Evolutionary conservation across 2,888 invertebrate genomes (phyloP).

Genomic region (Nomada lathburiana): DNA sequence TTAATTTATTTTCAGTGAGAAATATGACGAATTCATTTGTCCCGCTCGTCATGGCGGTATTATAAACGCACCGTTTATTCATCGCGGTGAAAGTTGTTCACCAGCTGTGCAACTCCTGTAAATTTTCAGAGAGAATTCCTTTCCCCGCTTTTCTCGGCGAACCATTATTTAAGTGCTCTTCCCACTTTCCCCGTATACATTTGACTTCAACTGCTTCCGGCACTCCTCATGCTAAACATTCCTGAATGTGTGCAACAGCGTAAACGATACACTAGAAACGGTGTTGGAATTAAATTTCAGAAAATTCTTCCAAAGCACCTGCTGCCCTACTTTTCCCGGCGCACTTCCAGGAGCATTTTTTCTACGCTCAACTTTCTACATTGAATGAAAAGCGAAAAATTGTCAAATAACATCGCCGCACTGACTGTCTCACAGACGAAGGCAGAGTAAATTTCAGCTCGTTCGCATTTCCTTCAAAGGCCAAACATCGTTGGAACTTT

Average conservation of each 20-base stretch:
- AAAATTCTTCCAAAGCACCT: background rate
- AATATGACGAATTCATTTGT: background rate
- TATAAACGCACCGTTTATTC: background rate
- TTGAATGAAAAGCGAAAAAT: background rate
- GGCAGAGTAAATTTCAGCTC: background rate
- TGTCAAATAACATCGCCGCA: background rate
- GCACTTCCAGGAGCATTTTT: background rate
- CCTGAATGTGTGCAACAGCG: slow-evolving; percentile 35
- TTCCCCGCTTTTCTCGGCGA: slow-evolving; percentile 33
- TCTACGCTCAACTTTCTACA: background rate
- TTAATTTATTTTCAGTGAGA: too few species aligned
- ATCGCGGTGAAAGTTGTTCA: slow-evolving; percentile 37
- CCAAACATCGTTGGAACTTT: slow-evolving; percentile 35
- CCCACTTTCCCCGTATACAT: slow-evolving; percentile 30
- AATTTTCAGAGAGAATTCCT: slow-evolving; percentile 43
- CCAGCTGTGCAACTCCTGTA: slow-evolving; percentile 15
- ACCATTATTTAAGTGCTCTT: slow-evolving; percentile 50
- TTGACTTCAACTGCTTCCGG: slow-evolving; percentile 35
- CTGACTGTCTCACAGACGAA: background rate
- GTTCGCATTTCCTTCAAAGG: slow-evolving; percentile 37
- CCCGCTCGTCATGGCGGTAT: background rate
- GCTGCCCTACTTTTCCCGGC: too few species aligned
- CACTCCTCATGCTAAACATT: slow-evolving; percentile 44
- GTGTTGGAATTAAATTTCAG: slow-evolving; percentile 3
- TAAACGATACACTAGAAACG: slow-evolving; percentile 13